These are phyloP conservation scores for Apis cerana DNA, from an alignment of 1,140 invertebrate genomes.

Conservation along the genomic window DNA sequence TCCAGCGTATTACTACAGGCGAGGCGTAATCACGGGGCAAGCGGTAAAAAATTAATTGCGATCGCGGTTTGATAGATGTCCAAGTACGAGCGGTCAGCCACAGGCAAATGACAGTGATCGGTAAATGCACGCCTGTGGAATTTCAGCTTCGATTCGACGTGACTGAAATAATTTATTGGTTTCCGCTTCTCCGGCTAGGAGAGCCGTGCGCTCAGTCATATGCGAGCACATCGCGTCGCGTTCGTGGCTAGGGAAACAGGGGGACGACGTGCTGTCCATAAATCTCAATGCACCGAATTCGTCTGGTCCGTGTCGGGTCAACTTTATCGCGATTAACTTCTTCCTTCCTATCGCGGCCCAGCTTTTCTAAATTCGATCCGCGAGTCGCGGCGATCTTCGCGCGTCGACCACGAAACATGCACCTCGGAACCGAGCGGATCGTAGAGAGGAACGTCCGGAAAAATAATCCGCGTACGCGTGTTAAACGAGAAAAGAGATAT, in stretches of 20 bases:
- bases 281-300: slow-evolving; percentile 56
- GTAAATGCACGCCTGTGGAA: slow-evolving; percentile 30
- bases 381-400: too few species aligned
- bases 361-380: not conserved
- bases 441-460: too few species aligned
- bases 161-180: slow-evolving; percentile 46
- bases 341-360: slow-evolving; percentile 34
- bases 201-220: slow-evolving; percentile 14
- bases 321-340: slow-evolving; percentile 37
- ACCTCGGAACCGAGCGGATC: too few species aligned
- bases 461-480: too few species aligned
- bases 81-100: not conserved
- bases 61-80: slow-evolving; percentile 29
- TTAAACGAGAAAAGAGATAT: too few species aligned
- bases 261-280: slow-evolving; percentile 50
- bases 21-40: slow-evolving; percentile 17
- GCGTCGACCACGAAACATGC: too few species aligned
- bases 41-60: slow-evolving; percentile 23
- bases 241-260: slow-evolving; percentile 27
- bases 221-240: not conserved
- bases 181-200: slow-evolving; percentile 10
- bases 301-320: slow-evolving; percentile 22
- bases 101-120: slow-evolving; percentile 30
- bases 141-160: slow-evolving; percentile 29
- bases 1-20: slow-evolving; percentile 18